These are phyloP conservation scores for Iguana delicatissima DNA, from an alignment of 2,797 vertebrate genomes.

Conservation along the genomic window DNA sequence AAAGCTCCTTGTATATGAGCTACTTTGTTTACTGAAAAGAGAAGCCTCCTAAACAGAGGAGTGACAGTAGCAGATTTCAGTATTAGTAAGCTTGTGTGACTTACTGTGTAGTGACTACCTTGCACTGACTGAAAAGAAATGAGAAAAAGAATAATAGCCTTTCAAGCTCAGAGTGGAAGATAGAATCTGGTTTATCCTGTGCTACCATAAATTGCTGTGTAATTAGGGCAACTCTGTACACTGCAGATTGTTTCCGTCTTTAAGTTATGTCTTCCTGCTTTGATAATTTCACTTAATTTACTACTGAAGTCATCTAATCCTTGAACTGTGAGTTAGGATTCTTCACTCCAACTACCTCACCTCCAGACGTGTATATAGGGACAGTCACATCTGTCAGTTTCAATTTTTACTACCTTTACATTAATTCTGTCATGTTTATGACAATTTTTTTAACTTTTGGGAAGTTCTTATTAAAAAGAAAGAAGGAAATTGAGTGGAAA, in stretches of 20 bases:
- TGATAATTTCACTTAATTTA: background rate
- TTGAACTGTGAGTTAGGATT: background rate
- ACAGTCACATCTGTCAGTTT: too few species aligned
- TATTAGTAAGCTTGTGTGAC: background rate
- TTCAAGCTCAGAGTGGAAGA: background rate
- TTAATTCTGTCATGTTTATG: too few species aligned
- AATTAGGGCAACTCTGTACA: background rate
- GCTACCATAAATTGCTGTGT: background rate
- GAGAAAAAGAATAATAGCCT: background rate
- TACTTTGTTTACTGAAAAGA: background rate
- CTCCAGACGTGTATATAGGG: too few species aligned
- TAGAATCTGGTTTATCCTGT: background rate
- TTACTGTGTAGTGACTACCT: background rate
- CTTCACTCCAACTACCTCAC: background rate
- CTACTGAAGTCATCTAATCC: background rate
- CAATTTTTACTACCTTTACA: too few species aligned
- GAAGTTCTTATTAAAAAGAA: too few species aligned
- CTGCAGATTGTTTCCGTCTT: background rate
- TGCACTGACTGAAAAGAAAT: constrained; percentile 20
- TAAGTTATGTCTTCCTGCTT: background rate
- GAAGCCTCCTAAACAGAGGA: constrained; percentile 2
- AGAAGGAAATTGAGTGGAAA: too few species aligned
- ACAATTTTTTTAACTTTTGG: too few species aligned
- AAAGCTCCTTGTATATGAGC: background rate
- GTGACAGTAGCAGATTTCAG: background rate